phyloP scores from a whole-genome alignment of 2,113 vertebrate species.

The Thalassarche chlororhynchos region DNA sequence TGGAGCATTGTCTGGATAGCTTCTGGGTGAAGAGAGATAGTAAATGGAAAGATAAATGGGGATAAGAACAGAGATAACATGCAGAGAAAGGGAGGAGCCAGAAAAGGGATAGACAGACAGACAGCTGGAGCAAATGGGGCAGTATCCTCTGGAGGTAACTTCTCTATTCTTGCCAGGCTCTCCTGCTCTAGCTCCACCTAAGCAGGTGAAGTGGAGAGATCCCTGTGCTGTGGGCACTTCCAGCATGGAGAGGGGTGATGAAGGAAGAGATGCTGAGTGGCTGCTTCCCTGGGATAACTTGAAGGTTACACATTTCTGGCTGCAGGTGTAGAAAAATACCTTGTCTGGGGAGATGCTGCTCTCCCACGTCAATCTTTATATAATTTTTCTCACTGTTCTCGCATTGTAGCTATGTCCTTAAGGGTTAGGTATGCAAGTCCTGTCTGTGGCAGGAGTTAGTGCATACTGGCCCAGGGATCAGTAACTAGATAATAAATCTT shows the following conservation, averaged over 20 bases:
- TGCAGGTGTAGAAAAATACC: background rate
- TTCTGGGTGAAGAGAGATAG: background rate
- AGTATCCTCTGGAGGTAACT: background rate
- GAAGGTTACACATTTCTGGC: background rate
- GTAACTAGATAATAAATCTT: background rate
- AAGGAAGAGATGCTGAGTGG: background rate
- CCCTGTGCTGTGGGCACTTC: rapidly evolving
- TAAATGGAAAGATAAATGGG: background rate
- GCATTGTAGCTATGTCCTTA: background rate
- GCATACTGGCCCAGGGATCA: background rate
- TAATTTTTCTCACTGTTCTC: background rate
- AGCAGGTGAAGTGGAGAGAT: background rate
- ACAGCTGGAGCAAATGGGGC: background rate
- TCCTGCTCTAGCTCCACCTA: background rate
- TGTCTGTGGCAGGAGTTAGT: background rate
- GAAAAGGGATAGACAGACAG: background rate
- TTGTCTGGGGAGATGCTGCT: background rate
- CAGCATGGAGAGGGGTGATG: background rate
- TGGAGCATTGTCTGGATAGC: background rate
- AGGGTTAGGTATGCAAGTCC: background rate
- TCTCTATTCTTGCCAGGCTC: background rate
- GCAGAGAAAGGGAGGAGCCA: background rate
- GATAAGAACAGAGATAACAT: background rate
- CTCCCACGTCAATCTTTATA: background rate
- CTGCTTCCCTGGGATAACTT: background rate